Percentiles rank a stretch among this genome's conserved stretches.
phyloP scores from a whole-genome alignment of 1,140 invertebrate genomes.

The Trissolcus basalis region DNA sequence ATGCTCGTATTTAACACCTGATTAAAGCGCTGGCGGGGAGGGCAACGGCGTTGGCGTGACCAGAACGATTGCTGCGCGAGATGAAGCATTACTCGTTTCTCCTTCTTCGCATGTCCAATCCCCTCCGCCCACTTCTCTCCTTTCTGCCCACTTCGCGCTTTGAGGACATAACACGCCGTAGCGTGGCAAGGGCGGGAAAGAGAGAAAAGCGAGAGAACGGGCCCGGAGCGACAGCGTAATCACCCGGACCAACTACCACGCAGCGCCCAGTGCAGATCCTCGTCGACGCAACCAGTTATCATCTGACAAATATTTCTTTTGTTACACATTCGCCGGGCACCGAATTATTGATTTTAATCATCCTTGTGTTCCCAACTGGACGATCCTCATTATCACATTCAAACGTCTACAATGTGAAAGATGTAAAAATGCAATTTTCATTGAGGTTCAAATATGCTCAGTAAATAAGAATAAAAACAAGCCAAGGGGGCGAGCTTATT shows the following conservation, averaged over 20 bases:
- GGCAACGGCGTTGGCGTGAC: slow-evolving; percentile 65
- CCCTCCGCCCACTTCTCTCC: slow-evolving; percentile 46
- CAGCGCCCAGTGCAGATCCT: slow-evolving; percentile 32
- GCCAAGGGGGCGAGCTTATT: too few species aligned
- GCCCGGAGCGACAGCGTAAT: slow-evolving; percentile 74
- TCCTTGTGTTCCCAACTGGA: slow-evolving; percentile 2
- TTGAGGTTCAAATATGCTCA: too few species aligned
- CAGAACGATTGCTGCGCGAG: slow-evolving; percentile 64
- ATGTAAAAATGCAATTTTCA: too few species aligned
- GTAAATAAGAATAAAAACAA: too few species aligned
- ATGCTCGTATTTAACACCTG: slow-evolving; percentile 74
- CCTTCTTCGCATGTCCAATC: slow-evolving; percentile 40
- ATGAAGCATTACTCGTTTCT: slow-evolving; percentile 58
- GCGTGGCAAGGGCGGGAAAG: slow-evolving; percentile 41
- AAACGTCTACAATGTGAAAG: background rate
- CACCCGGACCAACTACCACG: slow-evolving; percentile 72
- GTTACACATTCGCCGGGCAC: slow-evolving; percentile 15
- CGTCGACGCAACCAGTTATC: slow-evolving; percentile 56
- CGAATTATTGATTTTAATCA: slow-evolving; percentile 51
- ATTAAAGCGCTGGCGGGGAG: slow-evolving; percentile 64
- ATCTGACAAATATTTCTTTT: slow-evolving; percentile 40
- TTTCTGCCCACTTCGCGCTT: slow-evolving; percentile 58
- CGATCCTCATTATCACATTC: background rate
- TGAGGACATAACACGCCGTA: slow-evolving; percentile 65
- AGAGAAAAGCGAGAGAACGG: slow-evolving; percentile 48